Evolutionary conservation across 2,888 invertebrate genomes (phyloP).

Genomic region (Drosophila austrosaltans): DNA sequence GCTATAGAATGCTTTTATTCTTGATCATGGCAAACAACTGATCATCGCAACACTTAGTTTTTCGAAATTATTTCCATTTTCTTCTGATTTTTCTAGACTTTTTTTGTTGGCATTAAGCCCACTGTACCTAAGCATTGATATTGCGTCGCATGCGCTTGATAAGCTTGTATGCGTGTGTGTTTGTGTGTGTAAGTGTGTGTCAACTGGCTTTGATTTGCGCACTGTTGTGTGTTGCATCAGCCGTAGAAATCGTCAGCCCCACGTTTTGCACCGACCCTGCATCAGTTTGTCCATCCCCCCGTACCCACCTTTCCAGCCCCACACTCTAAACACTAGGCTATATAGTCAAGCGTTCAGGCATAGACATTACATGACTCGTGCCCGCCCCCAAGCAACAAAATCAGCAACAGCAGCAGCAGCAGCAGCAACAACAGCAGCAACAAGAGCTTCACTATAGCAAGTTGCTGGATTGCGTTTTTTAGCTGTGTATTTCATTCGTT

Average conservation of each 20-base stretch:
- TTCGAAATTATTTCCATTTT: background rate
- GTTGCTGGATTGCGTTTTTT: constrained; percentile 54
- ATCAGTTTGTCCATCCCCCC: constrained; percentile 13
- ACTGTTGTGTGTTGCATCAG: constrained; percentile 72
- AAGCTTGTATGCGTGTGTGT: constrained; percentile 49
- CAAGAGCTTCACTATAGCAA: constrained; percentile 62
- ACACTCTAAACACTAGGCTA: constrained; percentile 10
- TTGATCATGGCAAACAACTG: too few relatives aligned
- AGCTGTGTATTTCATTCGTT: constrained; percentile 12
- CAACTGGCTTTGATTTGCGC: constrained; percentile 71
- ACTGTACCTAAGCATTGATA: constrained; percentile 57
- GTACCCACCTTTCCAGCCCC: constrained; percentile 17
- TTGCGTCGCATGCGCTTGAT: constrained; percentile 73
- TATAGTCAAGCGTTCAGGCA: constrained; percentile 11
- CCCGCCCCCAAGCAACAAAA: constrained; percentile 27
- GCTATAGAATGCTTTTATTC: too few relatives aligned
- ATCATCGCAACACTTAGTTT: too few relatives aligned
- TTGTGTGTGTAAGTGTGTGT: constrained; percentile 36
- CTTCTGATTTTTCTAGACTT: background rate
- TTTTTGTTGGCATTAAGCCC: background rate
- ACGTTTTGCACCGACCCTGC: constrained; percentile 62
- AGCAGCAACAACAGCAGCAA: constrained; percentile 40
- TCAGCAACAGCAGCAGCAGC: constrained; percentile 34
- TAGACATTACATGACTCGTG: constrained; percentile 18
- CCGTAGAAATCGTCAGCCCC: constrained; percentile 71